phyloP scores from a whole-genome alignment of 1,140 invertebrate species.

The Melitaea cinxia region DNA sequence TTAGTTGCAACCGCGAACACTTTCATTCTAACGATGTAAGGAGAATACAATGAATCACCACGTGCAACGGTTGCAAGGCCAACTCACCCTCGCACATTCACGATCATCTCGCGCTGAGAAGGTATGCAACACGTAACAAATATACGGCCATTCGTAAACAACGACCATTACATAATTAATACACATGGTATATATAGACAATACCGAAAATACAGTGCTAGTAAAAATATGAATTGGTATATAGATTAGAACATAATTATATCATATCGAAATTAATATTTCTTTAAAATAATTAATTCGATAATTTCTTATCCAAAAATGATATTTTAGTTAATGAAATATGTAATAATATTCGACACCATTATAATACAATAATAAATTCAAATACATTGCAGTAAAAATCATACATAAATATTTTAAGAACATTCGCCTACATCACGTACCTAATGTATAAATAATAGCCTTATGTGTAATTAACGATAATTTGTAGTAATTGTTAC shows the following conservation, averaged over 20 bases:
- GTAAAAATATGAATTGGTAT: too few species aligned
- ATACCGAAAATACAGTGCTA: too few species aligned
- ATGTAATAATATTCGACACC: not conserved
- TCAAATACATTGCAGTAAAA: not conserved
- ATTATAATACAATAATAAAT: not conserved
- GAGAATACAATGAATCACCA: constrained; percentile 50
- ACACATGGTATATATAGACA: not conserved
- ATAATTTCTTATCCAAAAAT: not conserved
- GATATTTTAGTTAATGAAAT: not conserved
- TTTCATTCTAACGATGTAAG: constrained; percentile 30
- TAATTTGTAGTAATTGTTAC: constrained; percentile 16
- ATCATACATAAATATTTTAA: not conserved
- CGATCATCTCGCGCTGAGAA: constrained; percentile 36
- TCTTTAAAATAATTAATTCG: not conserved
- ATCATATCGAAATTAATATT: not conserved
- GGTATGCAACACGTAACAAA: constrained; percentile 49
- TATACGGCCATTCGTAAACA: constrained; percentile 68
- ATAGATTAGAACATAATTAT: too few species aligned
- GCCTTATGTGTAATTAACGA: constrained; percentile 20
- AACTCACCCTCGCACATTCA: constrained; percentile 41
- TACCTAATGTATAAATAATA: constrained; percentile 19
- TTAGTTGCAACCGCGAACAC: constrained; percentile 11
- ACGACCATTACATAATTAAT: constrained; percentile 39
- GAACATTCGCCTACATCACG: constrained; percentile 1
- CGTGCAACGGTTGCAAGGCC: constrained; percentile 48